Percentiles rank a stretch among this genome's conserved stretches.
Evolutionary conservation across 2,113 vertebrate species (phyloP).

Genomic region (Colius striatus): DNA sequence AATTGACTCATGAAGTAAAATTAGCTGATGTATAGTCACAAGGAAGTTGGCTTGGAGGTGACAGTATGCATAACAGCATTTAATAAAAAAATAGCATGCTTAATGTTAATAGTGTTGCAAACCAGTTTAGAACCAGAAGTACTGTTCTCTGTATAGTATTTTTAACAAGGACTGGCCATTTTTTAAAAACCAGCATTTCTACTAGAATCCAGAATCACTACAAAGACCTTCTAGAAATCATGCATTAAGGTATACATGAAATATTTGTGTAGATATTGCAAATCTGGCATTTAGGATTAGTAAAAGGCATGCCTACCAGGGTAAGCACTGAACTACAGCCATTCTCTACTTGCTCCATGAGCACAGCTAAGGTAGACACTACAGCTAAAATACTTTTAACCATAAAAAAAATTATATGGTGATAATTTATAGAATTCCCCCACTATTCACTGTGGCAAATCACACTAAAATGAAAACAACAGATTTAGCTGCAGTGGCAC

Average conservation of each 20-base stretch:
- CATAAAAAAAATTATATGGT: constrained; percentile 24
- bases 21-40: constrained; percentile 49
- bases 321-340: not conserved
- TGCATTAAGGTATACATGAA: not conserved
- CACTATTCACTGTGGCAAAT: constrained; percentile 36
- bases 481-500: constrained; percentile 56
- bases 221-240: not conserved
- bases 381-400: not conserved
- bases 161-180: not conserved
- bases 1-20: constrained; percentile 53
- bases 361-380: not conserved
- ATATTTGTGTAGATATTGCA: not conserved
- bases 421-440: constrained; percentile 64
- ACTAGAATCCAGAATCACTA: not conserved
- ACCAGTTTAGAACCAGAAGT: not conserved
- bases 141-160: not conserved
- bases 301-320: not conserved
- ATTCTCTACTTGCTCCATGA: not conserved
- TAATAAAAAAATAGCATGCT: not conserved
- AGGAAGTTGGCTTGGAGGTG: constrained; percentile 16
- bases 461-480: constrained; percentile 58
- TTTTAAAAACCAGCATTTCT: not conserved
- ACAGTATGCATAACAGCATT: not conserved
- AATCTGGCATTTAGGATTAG: not conserved
- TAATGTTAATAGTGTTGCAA: not conserved